A percentile compares a stretch with the other conserved stretches of the same genome.
Evolutionary conservation across 2,888 invertebrate species (phyloP).

Genomic region (Antitype chi): DNA sequence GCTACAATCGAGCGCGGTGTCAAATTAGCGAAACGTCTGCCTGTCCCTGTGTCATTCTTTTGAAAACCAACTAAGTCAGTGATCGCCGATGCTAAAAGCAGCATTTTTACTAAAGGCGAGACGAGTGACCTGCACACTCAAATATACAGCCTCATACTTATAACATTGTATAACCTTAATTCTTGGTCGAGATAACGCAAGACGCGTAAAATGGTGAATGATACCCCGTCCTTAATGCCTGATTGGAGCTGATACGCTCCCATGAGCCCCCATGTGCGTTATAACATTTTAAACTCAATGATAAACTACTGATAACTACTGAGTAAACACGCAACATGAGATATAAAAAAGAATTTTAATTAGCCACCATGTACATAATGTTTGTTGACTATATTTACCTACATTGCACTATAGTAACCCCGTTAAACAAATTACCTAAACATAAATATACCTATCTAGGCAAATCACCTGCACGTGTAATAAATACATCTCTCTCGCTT

Average conservation of each 20-base stretch:
- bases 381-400: neutral
- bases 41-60: too few relatives aligned
- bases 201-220: conserved; percentile 3
- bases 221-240: conserved; percentile 3
- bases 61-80: neutral
- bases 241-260: conserved; percentile 22
- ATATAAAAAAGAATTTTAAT: neutral
- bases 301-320: neutral
- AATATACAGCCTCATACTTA: neutral
- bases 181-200: conserved; percentile 4
- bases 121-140: neutral
- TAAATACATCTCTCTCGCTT: conserved; percentile 7
- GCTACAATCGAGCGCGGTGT: neutral
- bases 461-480: neutral
- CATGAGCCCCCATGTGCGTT: neutral
- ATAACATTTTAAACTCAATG: neutral
- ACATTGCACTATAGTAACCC: neutral
- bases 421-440: neutral
- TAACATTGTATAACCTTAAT: conserved; percentile 25
- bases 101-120: neutral
- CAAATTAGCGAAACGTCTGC: neutral
- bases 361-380: too few relatives aligned
- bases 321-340: neutral
- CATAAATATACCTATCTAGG: neutral
- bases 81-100: neutral